Evolutionary conservation across 2,797 vertebrate species (phyloP).

Genomic region (Eremophila alpestris): DNA sequence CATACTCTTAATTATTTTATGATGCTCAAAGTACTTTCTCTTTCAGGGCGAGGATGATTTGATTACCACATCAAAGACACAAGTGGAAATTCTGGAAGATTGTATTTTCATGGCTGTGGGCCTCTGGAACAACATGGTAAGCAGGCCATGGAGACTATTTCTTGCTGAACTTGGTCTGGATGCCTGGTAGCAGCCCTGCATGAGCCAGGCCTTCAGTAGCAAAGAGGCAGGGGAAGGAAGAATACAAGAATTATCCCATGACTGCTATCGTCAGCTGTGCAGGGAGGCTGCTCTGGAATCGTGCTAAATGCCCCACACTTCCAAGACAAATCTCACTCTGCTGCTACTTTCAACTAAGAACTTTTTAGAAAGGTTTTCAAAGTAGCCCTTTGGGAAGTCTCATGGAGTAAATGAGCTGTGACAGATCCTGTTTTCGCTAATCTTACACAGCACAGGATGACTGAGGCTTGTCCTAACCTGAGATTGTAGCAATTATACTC

Average conservation of each 20-base stretch:
- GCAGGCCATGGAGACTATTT: background rate
- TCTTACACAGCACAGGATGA: background rate
- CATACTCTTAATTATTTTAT: background rate
- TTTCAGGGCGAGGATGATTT: constrained; percentile 31
- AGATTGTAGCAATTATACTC: background rate
- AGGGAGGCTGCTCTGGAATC: background rate
- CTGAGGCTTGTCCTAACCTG: background rate
- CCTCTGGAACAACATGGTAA: constrained; percentile 77
- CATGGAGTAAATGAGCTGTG: background rate
- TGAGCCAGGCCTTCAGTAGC: background rate
- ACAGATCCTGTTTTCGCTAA: background rate
- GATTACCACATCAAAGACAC: background rate
- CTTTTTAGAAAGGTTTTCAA: background rate
- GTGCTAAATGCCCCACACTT: background rate
- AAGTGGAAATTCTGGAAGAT: background rate
- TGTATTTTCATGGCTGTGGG: background rate
- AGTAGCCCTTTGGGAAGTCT: background rate
- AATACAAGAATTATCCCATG: background rate
- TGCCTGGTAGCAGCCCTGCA: background rate
- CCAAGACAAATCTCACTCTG: background rate
- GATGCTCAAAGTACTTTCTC: background rate
- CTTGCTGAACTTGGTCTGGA: background rate
- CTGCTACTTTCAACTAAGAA: background rate
- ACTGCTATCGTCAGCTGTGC: background rate
- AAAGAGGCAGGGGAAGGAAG: background rate